Evolutionary conservation across 2,797 vertebrate genomes (phyloP).

Genomic region (Macropodus opercularis): DNA sequence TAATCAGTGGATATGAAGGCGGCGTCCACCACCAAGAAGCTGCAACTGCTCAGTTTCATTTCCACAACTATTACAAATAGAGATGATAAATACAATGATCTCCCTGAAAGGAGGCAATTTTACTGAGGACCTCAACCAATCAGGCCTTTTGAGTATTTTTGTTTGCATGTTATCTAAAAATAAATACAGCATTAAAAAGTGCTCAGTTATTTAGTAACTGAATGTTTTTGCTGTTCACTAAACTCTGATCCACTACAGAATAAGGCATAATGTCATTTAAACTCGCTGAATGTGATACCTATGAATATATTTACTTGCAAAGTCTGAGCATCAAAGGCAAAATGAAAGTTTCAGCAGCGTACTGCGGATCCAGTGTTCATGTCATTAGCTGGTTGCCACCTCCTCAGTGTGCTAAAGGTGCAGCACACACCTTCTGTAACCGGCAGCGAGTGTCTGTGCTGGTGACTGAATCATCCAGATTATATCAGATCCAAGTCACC

Average conservation of each 20-base stretch:
- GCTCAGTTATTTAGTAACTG: background rate
- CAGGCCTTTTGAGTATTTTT: background rate
- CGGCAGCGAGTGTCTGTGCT: slow-evolving; percentile 38
- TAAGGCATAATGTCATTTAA: background rate
- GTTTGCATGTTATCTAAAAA: background rate
- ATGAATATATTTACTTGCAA: slow-evolving; percentile 7
- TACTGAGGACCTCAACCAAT: background rate
- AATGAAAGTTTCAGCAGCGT: slow-evolving; percentile 12
- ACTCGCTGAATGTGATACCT: background rate
- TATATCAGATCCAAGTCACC: slow-evolving; percentile 38
- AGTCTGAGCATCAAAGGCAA: slow-evolving; percentile 16
- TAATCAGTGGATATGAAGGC: slow-evolving; percentile 36
- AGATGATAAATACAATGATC: slow-evolving; percentile 4
- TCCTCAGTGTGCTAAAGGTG: slow-evolving; percentile 49
- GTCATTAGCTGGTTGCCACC: slow-evolving; percentile 50
- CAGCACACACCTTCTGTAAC: slow-evolving; percentile 60
- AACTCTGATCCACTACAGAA: background rate
- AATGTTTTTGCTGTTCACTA: background rate
- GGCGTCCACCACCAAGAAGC: slow-evolving; percentile 6
- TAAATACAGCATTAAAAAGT: no score
- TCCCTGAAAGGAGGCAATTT: slow-evolving; percentile 4
- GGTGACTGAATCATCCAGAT: slow-evolving; percentile 51
- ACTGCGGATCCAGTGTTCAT: slow-evolving; percentile 27
- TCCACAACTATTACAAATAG: slow-evolving; percentile 9
- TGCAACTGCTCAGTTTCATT: slow-evolving; percentile 20